Evolutionary conservation across 2,888 invertebrate species (phyloP).

Genomic region (Orthosia gothica): DNA sequence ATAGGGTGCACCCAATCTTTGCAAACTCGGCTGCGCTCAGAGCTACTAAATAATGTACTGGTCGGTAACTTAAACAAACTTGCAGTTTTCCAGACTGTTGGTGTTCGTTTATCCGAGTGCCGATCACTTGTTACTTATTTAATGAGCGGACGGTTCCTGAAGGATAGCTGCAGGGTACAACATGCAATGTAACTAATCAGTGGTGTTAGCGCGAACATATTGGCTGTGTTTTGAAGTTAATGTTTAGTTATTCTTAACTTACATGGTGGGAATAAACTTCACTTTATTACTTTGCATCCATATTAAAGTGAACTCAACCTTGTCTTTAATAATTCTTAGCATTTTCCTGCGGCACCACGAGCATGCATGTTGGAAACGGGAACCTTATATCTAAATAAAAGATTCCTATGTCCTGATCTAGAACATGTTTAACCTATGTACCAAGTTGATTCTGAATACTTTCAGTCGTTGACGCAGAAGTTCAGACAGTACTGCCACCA

Average conservation of each 20-base stretch:
- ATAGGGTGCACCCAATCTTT: not conserved
- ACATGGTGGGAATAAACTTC: not conserved
- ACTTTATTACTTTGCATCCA: too few relatives aligned
- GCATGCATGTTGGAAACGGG: not conserved
- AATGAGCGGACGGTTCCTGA: slow-evolving; percentile 8
- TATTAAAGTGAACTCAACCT: too few relatives aligned
- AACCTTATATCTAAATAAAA: not conserved
- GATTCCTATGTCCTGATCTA: not conserved
- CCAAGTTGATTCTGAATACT: not conserved
- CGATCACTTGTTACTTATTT: slow-evolving; percentile 19
- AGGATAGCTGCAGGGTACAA: slow-evolving; percentile 8
- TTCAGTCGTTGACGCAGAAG: not conserved
- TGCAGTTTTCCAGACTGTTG: slow-evolving; percentile 13
- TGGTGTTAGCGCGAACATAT: not conserved
- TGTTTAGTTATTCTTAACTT: not conserved
- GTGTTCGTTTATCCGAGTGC: slow-evolving; percentile 8
- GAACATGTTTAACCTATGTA: not conserved
- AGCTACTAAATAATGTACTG: slow-evolving; percentile 2
- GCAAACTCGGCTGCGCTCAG: not conserved
- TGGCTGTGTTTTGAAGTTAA: not conserved
- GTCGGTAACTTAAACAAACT: slow-evolving; percentile 23
- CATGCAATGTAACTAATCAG: slow-evolving; percentile 27
- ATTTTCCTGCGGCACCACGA: too few relatives aligned
- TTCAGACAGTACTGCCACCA: not conserved
- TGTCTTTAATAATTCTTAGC: too few relatives aligned